Base-by-base conservation (phyloP, 1,140 invertebrate species). In the Leptoteleia sp. region DNA sequence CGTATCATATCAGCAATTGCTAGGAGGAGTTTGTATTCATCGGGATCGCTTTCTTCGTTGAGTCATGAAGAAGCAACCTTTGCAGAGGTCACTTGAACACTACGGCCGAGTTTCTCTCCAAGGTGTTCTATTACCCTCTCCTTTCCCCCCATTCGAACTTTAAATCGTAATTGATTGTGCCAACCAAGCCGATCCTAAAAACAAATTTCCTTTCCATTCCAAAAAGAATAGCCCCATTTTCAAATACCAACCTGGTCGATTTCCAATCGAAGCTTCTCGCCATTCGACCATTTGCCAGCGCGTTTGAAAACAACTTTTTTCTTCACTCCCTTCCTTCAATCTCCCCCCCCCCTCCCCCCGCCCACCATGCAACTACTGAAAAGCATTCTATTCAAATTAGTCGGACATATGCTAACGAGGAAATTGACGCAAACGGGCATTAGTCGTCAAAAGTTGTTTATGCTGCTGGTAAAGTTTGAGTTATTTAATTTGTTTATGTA, bases 101-200 rank as follows among this genome's bases (percentile, higher is more conserved):
- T 71, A 81, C 82, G 80, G 76, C 82, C 83, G 85, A 88, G 83
- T 88, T 88, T 88, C 87, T 88, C 87, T 85, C 85, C 82, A 71
- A 81, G 50, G 68, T 80, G 72, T 79, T 73, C 76, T 43, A 50
- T 76, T 80, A 70, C 55, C 72, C 54, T 61, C 61, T 80, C 68
- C 50, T 59, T 65, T 59, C 45, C 64, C 61, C n/a, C n/a, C n/a
- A n/a, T 59, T 65, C 57, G 43, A 70, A 75, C 65, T 65, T 72
- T 59, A 45, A 43, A 25, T 37, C 35, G 52, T 61, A 71, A 79
- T 73, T 72, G 68, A 73, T 76, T 64, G 64, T 73, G 73, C 40
- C 45, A n/a, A 22, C 62, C 27, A 61, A 27, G 37, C 7, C 13
- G 27, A 59, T 57, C 19, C 19, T 42, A 48, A 65, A 73, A 75